Base-by-base conservation (phyloP, 1,140 invertebrate genomes). In the Ooceraea biroi region DNA sequence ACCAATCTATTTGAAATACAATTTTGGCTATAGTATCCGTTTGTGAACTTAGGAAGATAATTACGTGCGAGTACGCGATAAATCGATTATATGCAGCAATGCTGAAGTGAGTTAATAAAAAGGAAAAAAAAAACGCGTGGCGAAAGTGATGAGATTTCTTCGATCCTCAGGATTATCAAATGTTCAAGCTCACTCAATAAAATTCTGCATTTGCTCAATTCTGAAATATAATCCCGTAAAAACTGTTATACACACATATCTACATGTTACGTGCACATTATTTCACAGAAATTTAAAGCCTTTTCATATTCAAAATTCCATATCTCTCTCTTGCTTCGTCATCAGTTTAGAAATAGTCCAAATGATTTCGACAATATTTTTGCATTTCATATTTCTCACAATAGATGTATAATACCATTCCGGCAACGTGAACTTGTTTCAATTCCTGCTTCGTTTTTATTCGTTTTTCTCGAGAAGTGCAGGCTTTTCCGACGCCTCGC, bases 21-120 rank as follows among this genome's bases (percentile, higher is more conserved):
- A 1, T n/a, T 44, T 36, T 50, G 11, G 17, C 19, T 60, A 10
- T 14, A 17, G 0, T 36, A 19, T 71, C 3, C 27, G 41, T 25
- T 5, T 22, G 19, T 7, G 10, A 63, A 74, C 8, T 19, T 76
- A 60, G 12, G n/a, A 63, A 48, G 44, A 65, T 76, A 76, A 76
- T 77, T 65, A 77, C n/a, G 14, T 77, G 60, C 60, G 73, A 52
- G n/a, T 77, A 52, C 14, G 27, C 30, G 44, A 36, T 10, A 76
- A 76, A 65, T 65, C 12, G n/a, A 25, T 14, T 66, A 66, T 36
- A 7, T 36, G 36, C 44, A 22, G 27, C 17, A 46, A 66, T 66
- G 50, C 7, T 30, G 44, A 50, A 66, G 8, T 65, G 27, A 65
- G 22, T 65, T 50, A 66, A 77, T 66, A 77, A 77, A 77, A 36